Evolutionary conservation across 2,888 invertebrate genomes (phyloP), one percentile per base, ranked within the genome.

Genomic region (Coelopa pilipes): DNA sequence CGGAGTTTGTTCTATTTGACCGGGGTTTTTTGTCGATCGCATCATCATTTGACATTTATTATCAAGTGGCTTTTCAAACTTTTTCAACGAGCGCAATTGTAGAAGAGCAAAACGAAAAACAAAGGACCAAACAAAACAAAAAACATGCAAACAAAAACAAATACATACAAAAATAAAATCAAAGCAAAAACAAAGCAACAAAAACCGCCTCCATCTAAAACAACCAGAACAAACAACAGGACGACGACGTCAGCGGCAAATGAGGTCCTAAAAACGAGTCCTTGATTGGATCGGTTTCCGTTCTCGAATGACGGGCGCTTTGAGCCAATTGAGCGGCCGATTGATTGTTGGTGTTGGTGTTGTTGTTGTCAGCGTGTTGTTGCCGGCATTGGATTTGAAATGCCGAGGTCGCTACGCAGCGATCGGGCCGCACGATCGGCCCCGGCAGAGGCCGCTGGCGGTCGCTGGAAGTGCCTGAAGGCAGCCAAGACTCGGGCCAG

Each of bases 281-380:
- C 24, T 34, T 34, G 4, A 59, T 59, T 59, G 11, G 21, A 9
- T 15, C 24, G 57, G 57, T 59, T 53, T 59, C 21, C 57, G 57
- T 21, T 19, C 13, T 59, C 57, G 19, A 13, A 21, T 11, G 21
- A 19, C 45, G 34, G 7, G 4, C 19, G 12, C 47, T 65, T 65
- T 65, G 65, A 46, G 65, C 47, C 45, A 65, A 47, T 47, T 65
- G 47, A 65, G 49, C 47, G 47, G 15, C 21, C 21, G 15, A 24
- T 34, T 63, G n/a, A 21, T 59, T 0, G 21, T 1, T 1, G 11
- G 13, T 63, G 15, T 65, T 65, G 11, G 19, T 11, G 12, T 21
- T 15, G 2, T 63, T 34, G 2, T 63, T 63, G 2, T 17, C 17
- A 45, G 10, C 1, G 10, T 34, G 12, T 5, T 13, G 49, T 12